These are phyloP conservation scores for Penelope pileata DNA, from an alignment of 2,113 vertebrate species.

Conservation along the genomic window DNA sequence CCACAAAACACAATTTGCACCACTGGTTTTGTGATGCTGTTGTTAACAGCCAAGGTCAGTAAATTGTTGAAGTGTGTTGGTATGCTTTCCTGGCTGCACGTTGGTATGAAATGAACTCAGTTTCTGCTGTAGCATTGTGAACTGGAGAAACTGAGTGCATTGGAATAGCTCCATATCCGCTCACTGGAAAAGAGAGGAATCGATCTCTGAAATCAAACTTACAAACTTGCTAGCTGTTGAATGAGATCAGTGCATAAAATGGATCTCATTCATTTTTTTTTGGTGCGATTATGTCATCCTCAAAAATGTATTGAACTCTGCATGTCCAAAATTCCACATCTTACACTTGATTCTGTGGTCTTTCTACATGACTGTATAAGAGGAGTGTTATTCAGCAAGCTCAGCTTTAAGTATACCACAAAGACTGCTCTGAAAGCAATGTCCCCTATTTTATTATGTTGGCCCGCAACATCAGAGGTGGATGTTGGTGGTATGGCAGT, in stretches of 20 bases:
- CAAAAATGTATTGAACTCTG: background rate
- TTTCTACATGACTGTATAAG: background rate
- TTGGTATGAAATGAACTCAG: slow-evolving; percentile 50
- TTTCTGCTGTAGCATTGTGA: slow-evolving; percentile 14
- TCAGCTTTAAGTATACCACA: background rate
- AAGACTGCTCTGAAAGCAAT: no score
- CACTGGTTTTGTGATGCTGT: slow-evolving; percentile 42
- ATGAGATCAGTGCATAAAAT: slow-evolving; percentile 10
- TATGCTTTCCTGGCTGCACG: slow-evolving; percentile 60
- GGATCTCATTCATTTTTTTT: background rate
- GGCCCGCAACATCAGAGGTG: no score
- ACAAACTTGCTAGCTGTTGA: slow-evolving; percentile 46
- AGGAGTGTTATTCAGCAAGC: background rate
- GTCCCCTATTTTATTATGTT: no score
- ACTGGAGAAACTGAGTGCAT: background rate
- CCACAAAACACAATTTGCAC: background rate
- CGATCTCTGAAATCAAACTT: slow-evolving; percentile 36
- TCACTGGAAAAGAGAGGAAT: slow-evolving; percentile 37
- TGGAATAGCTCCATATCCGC: background rate
- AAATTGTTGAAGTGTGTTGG: slow-evolving; percentile 57
- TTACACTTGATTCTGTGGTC: background rate
- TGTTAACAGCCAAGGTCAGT: slow-evolving; percentile 66
- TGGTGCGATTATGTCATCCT: background rate
- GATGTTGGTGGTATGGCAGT: no score
- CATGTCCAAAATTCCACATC: slow-evolving; percentile 43